These are phyloP conservation scores for Manis javanica DNA, from an alignment of 2,797 vertebrate genomes.

Conservation along the genomic window DNA sequence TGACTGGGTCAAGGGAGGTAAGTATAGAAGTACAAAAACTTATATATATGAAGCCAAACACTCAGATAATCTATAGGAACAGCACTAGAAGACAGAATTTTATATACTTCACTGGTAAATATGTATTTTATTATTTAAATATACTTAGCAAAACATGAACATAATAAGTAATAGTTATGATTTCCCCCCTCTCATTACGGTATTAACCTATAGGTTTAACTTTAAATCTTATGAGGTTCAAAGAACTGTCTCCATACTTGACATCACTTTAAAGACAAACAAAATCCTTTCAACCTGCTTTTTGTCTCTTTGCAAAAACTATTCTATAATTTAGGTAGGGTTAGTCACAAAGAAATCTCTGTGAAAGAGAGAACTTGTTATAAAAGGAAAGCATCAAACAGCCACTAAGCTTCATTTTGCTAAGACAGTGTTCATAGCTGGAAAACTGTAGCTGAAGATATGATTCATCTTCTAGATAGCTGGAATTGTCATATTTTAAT, in stretches of 20 bases:
- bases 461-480: not conserved
- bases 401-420: not conserved
- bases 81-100: not conserved
- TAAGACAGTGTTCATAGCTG: not conserved
- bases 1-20: not conserved
- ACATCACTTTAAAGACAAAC: constrained; percentile 34
- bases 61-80: not conserved
- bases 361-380: not conserved
- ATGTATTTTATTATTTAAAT: not conserved
- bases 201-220: not conserved
- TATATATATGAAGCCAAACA: not conserved
- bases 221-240: not conserved
- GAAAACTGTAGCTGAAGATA: constrained; percentile 45
- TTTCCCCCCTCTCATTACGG: not conserved
- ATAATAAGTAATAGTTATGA: not conserved
- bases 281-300: not conserved
- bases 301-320: not conserved
- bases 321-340: not conserved
- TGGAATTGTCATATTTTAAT: not conserved
- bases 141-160: not conserved
- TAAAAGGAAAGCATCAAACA: not conserved
- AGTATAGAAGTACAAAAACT: not conserved
- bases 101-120: not conserved
- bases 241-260: not conserved
- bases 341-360: constrained; percentile 17